Percentiles rank a stretch among this genome's conserved stretches.
Conservation (phyloP, 2,113 vertebrate species). For the Ameiurus melas region DNA sequence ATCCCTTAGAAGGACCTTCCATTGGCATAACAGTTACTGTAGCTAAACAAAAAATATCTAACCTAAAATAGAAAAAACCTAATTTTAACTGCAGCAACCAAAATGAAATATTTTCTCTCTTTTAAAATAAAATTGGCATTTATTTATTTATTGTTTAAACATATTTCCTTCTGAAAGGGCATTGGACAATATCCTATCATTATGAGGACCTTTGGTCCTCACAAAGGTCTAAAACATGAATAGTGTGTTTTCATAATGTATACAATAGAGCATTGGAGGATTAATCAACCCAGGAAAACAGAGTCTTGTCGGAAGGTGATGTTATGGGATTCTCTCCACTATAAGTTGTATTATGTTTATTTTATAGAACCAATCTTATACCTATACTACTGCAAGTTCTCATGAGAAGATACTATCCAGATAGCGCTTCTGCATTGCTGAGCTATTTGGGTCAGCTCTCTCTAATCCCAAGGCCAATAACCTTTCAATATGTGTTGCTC, state of each 20-base stretch:
- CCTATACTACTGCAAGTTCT: background rate
- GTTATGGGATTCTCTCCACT: background rate
- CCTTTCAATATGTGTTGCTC: background rate
- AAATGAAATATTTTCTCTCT: background rate
- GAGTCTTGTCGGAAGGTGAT: background rate
- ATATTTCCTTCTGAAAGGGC: background rate
- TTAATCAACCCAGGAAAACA: conserved; percentile 33
- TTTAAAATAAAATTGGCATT: background rate
- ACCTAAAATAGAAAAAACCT: background rate
- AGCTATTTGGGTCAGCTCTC: background rate
- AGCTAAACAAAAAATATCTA: background rate
- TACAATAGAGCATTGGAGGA: conserved; percentile 36
- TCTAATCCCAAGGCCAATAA: background rate
- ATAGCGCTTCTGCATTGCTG: background rate
- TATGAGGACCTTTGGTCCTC: background rate
- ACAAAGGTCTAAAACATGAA: conserved; percentile 31
- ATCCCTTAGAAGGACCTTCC: background rate
- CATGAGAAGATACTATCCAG: background rate
- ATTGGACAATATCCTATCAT: background rate
- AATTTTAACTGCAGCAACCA: background rate
- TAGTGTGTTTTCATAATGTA: conserved; percentile 41
- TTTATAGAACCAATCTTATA: background rate
- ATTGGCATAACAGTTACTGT: background rate
- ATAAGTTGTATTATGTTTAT: background rate
- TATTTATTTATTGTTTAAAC: conserved; percentile 8